Base-by-base conservation (phyloP, 2,888 invertebrate genomes). In the Rhagonycha fulva region DNA sequence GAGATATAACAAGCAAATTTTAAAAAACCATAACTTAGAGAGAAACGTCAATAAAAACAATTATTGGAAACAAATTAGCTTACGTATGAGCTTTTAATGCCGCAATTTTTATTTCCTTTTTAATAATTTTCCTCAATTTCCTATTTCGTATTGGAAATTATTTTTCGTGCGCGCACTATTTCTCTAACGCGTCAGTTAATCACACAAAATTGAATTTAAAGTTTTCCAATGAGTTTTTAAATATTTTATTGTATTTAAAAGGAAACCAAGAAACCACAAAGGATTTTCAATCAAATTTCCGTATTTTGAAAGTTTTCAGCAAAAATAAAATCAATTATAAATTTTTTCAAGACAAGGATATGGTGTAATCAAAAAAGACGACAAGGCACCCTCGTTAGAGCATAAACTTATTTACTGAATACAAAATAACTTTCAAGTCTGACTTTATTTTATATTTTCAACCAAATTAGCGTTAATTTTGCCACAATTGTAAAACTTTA, bases 201-300 rank as follows among this genome's bases (percentile, higher is more conserved):
- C 63, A 63, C n/a, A 10, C 7, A 23, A 63, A 63, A 63, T 63
- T 63, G 11, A 63, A 68, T 68, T 23, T 12, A 26, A 63, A 73
- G 68, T 62, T 74, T 70, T 73, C 74, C 75, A 78, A 74, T 74
- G 72, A 75, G 76, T 71, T 79, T 32, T 32, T 78, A 78, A 79
- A 78, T 79, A 78, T 78, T 79, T 79, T 79, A 78, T 78, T 76
- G 74, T 75, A 75, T 79, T 79, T 78, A 74, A 78, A 76, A 32
- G 32, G 72, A 63, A 63, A 24, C 11, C 14, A 24, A 63, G 68
- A 70, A 69, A 66, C 75, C 79, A 73, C 78, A 77, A 78, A 79
- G 78, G 79, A 76, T 69, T 71, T 47, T 74, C 74, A 78, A 78
- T 78, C 75, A 78, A 79, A 78, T 78, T 79, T 76, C 75, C 76